A percentile compares a stretch with the other conserved stretches of the same genome.
These are phyloP conservation scores for Pseudorhiza aurosa DNA, from an alignment of 30 jellyfish, hydroid and myxozoan genomes.

Conservation along the genomic window DNA sequence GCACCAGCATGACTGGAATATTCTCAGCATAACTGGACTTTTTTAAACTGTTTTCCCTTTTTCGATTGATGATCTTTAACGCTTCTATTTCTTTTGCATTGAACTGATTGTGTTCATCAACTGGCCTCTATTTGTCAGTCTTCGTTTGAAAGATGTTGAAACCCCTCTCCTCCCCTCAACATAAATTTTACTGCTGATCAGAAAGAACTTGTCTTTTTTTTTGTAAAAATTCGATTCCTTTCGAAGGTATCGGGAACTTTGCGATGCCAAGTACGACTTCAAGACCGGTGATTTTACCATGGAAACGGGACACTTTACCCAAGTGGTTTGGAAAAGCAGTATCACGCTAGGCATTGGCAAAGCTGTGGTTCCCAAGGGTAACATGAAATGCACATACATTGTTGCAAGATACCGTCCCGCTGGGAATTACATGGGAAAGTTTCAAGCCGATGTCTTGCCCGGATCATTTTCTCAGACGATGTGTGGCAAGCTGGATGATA, in stretches of 20 bases:
- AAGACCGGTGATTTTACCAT: slow-evolving; percentile 43
- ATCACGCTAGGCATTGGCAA: slow-evolving; percentile 68
- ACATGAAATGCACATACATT: slow-evolving; percentile 52
- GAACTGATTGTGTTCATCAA: too few relatives aligned
- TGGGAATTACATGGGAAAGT: slow-evolving; percentile 74
- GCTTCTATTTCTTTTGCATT: too few relatives aligned
- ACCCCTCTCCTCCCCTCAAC: too few relatives aligned
- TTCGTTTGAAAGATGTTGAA: too few relatives aligned
- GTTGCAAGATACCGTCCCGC: slow-evolving; percentile 79
- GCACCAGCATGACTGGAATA: too few relatives aligned
- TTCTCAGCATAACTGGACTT: too few relatives aligned
- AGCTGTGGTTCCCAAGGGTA: slow-evolving; percentile 48
- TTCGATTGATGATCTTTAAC: too few relatives aligned
- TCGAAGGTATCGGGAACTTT: slow-evolving; percentile 78
- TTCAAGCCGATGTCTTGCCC: slow-evolving; percentile 44
- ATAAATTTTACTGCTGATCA: too few relatives aligned
- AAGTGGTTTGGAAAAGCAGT: slow-evolving; percentile 79
- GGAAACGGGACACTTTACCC: slow-evolving; percentile 80
- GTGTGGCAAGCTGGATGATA: slow-evolving; percentile 40
- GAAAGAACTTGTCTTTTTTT: too few relatives aligned
- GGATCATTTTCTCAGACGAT: slow-evolving; percentile 35
- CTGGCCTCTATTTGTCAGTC: too few relatives aligned
- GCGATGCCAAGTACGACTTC: slow-evolving; percentile 70
- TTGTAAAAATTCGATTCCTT: too few relatives aligned
- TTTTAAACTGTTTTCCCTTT: too few relatives aligned